Evolutionary conservation across 2,797 vertebrate genomes (phyloP).

Genomic region (Manis pentadactyla): DNA sequence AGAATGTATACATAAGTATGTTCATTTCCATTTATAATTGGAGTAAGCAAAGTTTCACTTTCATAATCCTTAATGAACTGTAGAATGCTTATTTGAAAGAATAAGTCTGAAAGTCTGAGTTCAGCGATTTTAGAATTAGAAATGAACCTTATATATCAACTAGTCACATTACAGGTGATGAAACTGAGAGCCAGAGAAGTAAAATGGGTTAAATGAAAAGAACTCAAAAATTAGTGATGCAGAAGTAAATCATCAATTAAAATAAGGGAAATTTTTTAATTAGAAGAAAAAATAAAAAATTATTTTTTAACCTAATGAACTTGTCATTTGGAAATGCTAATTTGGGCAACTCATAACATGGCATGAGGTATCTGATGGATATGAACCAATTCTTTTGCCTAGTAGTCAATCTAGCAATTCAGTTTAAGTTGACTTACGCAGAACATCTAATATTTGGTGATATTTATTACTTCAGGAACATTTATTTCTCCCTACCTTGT

Average conservation of each 20-base stretch:
- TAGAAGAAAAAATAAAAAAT: not conserved
- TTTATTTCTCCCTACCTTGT: not conserved
- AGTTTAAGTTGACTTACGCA: not conserved
- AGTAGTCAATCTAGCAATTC: not conserved
- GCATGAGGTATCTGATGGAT: not conserved
- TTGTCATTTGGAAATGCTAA: conserved; percentile 17
- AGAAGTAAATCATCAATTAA: conserved; percentile 24
- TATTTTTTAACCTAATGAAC: conserved; percentile 14
- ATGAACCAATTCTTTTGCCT: not conserved
- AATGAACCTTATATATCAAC: not conserved
- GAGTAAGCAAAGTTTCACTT: conserved; percentile 13
- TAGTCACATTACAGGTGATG: not conserved
- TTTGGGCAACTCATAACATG: not conserved
- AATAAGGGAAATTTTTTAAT: not conserved
- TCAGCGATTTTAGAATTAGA: not conserved
- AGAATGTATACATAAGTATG: not conserved
- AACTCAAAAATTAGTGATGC: not conserved
- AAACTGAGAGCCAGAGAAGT: not conserved
- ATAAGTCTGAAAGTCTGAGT: not conserved
- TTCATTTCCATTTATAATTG: conserved; percentile 41
- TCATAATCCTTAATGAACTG: conserved; percentile 8
- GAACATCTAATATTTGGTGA: not conserved
- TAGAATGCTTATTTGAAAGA: not conserved
- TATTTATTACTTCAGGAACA: not conserved
- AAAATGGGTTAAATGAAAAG: conserved; percentile 28